These are phyloP conservation scores for Sebastes glaucus DNA, from an alignment of 2,797 vertebrate species.

Conservation along the genomic window DNA sequence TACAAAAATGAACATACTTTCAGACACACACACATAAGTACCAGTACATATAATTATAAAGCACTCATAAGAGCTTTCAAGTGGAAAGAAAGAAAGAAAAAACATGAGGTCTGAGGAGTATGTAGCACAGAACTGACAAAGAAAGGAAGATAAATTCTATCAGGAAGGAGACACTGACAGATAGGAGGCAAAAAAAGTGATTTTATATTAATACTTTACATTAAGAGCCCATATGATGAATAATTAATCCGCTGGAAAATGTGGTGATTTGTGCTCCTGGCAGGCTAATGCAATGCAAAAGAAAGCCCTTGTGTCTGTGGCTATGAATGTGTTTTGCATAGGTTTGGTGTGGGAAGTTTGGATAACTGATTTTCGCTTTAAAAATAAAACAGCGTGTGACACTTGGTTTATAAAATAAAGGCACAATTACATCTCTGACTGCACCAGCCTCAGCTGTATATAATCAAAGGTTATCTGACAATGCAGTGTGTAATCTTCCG, in stretches of 20 bases:
- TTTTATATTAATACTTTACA: constrained; percentile 77
- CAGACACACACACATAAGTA: background rate
- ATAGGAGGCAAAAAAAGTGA: constrained; percentile 39
- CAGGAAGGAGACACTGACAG: constrained; percentile 19
- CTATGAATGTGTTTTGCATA: constrained; percentile 2
- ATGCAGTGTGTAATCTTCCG: constrained; percentile 53
- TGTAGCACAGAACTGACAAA: constrained; percentile 18
- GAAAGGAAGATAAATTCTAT: constrained; percentile 10
- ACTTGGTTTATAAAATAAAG: constrained; percentile 26
- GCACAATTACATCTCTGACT: constrained; percentile 49
- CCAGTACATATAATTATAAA: constrained; percentile 24
- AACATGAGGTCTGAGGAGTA: background rate
- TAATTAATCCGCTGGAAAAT: constrained; percentile 74
- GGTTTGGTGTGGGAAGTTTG: background rate
- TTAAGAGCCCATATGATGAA: constrained; percentile 74
- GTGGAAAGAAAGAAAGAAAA: constrained; percentile 1
- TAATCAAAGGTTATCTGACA: constrained; percentile 69
- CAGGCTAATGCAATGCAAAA: constrained; percentile 57
- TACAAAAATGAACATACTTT: background rate
- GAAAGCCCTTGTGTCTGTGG: constrained; percentile 28
- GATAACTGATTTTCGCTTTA: background rate
- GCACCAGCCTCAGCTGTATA: constrained; percentile 18
- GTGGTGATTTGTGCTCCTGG: constrained; percentile 57
- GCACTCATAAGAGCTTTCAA: constrained; percentile 39
- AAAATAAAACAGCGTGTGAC: constrained; percentile 4